phyloP scores from a whole-genome alignment of 2,797 vertebrate species.

The Sebastes minor region DNA sequence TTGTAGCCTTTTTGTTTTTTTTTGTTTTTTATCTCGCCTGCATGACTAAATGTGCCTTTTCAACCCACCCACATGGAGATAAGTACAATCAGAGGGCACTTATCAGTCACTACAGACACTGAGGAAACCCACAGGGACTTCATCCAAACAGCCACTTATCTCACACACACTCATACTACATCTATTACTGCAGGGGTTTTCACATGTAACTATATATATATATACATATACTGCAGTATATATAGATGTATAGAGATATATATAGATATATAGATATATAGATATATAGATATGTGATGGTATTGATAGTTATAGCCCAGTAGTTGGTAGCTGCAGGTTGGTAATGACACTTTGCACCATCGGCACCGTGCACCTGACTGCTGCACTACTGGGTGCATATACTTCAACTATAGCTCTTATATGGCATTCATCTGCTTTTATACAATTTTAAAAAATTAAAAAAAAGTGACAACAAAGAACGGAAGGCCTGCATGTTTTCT shows the following conservation, averaged over 20 bases:
- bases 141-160: constrained; percentile 50
- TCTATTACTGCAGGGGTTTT: not conserved
- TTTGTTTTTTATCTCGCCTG: constrained; percentile 2
- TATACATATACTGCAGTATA: no score
- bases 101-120: constrained; percentile 60
- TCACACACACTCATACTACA: not conserved
- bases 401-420: no score
- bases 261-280: not conserved
- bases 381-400: no score
- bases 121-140: constrained; percentile 48
- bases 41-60: constrained; percentile 51
- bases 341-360: no score
- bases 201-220: not conserved
- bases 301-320: no score
- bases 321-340: no score
- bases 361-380: no score
- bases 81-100: constrained; percentile 61
- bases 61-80: constrained; percentile 65
- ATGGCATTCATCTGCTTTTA: no score
- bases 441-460: no score
- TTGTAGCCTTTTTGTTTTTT: constrained; percentile 8
- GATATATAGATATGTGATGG: not conserved
- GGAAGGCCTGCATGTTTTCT: no score
- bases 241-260: no score
- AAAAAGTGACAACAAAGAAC: no score